Percentiles rank a stretch among this genome's conserved stretches.
These are phyloP conservation scores for Microchrysa polita DNA, from an alignment of 2,888 invertebrate species.

Conservation along the genomic window DNA sequence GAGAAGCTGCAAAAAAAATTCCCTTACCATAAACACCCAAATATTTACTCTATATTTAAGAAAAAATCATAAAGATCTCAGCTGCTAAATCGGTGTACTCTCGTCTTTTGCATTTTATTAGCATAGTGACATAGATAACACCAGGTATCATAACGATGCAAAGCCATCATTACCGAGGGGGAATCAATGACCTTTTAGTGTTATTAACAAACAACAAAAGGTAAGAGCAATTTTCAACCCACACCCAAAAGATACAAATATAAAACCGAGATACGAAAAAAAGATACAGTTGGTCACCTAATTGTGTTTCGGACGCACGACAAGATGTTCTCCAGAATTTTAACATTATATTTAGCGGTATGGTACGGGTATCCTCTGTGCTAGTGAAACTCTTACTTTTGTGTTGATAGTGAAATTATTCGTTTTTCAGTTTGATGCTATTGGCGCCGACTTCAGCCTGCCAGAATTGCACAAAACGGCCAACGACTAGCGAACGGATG, in stretches of 20 bases:
- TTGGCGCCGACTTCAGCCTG: neutral
- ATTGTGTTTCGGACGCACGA: neutral
- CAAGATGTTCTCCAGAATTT: neutral
- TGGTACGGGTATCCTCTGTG: neutral
- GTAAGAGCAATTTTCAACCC: neutral
- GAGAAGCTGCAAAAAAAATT: too few species aligned
- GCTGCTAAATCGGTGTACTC: too few species aligned
- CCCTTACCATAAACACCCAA: too few species aligned
- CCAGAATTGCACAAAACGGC: conserved; percentile 44
- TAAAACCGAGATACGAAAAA: neutral
- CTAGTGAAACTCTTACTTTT: too few species aligned
- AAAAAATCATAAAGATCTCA: too few species aligned
- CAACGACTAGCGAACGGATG: neutral
- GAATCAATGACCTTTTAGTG: too few species aligned
- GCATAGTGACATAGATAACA: too few species aligned
- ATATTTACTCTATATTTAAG: too few species aligned
- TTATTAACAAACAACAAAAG: too few species aligned
- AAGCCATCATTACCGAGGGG: too few species aligned
- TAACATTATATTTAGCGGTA: neutral
- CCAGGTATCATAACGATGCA: too few species aligned
- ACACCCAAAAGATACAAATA: conserved; percentile 45
- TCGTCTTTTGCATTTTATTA: too few species aligned
- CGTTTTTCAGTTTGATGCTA: neutral
- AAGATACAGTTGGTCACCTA: neutral
- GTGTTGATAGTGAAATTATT: neutral